Percentiles rank a stretch among this genome's conserved stretches.
These are phyloP conservation scores for Furcifer pardalis DNA, from an alignment of 2,797 vertebrate species.

Conservation along the genomic window DNA sequence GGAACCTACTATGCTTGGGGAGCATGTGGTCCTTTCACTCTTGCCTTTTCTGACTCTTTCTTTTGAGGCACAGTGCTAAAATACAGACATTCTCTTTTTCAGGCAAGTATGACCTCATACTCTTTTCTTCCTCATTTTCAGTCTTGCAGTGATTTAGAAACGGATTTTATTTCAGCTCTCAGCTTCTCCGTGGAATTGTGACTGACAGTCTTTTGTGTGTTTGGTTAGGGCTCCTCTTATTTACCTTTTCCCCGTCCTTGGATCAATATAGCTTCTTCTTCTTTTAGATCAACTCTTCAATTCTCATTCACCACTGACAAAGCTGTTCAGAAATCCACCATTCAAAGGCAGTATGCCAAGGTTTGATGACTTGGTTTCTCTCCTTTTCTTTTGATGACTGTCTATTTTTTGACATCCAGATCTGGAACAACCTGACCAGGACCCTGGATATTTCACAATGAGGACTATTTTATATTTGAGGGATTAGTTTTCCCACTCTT, in stretches of 20 bases:
- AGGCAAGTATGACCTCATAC: not conserved
- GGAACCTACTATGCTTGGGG: not conserved
- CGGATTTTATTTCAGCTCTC: not conserved
- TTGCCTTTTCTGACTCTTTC: not conserved
- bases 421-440: not conserved
- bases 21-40: not conserved
- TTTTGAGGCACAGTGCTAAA: not conserved
- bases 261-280: constrained; percentile 36
- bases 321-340: constrained; percentile 24
- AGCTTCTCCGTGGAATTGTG: not conserved
- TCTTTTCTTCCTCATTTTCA: not conserved
- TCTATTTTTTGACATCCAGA: not conserved
- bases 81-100: not conserved
- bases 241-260: constrained; percentile 19
- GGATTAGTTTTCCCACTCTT: not conserved
- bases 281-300: constrained; percentile 25
- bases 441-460: not conserved
- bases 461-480: not conserved
- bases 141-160: not conserved
- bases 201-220: constrained; percentile 11
- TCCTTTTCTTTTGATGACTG: not conserved
- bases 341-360: constrained; percentile 1
- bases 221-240: not conserved
- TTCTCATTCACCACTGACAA: constrained; percentile 33
- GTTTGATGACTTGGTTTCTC: constrained; percentile 16